Base-by-base conservation (phyloP, 1,140 invertebrate species). In the Lucilia sericata region DNA sequence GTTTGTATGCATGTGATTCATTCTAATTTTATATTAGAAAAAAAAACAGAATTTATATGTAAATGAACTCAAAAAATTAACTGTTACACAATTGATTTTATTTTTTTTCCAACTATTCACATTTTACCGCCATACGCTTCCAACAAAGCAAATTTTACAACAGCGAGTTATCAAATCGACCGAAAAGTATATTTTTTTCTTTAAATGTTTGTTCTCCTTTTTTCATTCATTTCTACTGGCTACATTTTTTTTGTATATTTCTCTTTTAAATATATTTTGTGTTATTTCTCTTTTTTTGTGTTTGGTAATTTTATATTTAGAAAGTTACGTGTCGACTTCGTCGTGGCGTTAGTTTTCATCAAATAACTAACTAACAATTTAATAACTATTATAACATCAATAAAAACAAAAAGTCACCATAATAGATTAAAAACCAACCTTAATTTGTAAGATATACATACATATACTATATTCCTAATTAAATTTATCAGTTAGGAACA, bases 281-380 rank as follows among this genome's bases (percentile, higher is more conserved):
- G 25, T 30, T 30, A 30, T 74, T 30, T 51, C 30, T 34, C 17
- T 60, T 19, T 60, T 10, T 30, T 74, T 5, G 8, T 60, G 47
- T 21, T 75, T 51, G 42, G 49, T 36, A 34, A 76, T 51, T 30
- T 34, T 25, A 86, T 86, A 86, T 84, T 87, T 88, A 90, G 89
- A 90, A 89, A 90, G 89, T 90, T 90, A 90, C 89, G 89, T 89
- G 87, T 88, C 85, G 86, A 88, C 87, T 87, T 90, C 19, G 65
- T 70, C 89, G 89, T 90, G 89, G 88, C 88, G 90, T 90, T 90
- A 86, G 88, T 89, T 90, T 87, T 88, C 87, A 19, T 70, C 19
- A 21, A 70, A 8, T 21, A 70, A 70, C 10, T 5, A 65, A 19
- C 8, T 25, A 21, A 60, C 55, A 17, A 60, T 60, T 60, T n/a